phyloP scores from a whole-genome alignment of 23 tunicate genomes.

The Clavelina lepadiformis region DNA sequence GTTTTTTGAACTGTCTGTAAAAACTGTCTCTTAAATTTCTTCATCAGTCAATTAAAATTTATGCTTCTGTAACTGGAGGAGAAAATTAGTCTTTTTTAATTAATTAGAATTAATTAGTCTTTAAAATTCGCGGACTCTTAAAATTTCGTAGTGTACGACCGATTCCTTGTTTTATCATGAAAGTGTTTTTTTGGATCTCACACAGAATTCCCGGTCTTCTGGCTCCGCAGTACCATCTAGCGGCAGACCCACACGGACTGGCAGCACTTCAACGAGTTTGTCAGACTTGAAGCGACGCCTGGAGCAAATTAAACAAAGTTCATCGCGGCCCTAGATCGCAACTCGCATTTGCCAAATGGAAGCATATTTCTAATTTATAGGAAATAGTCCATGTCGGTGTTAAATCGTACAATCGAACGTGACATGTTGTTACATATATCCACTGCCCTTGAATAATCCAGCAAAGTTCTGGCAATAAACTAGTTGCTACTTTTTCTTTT shows the following conservation, averaged over 20 bases:
- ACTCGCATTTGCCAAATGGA: neutral
- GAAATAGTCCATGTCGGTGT: neutral
- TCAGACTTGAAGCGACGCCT: constrained; percentile 13
- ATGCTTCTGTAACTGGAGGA: no score
- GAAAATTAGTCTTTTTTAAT: no score
- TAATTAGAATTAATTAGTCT: no score
- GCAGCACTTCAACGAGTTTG: constrained; percentile 8
- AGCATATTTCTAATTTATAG: neutral
- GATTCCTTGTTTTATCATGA: no score
- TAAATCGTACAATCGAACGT: neutral
- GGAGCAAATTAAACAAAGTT: constrained; percentile 15
- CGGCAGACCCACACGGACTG: neutral
- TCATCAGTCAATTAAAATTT: no score
- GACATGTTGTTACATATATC: neutral
- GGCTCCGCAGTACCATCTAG: constrained; percentile 1
- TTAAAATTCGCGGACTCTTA: no score
- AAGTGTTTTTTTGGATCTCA: no score
- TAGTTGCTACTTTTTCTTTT: no score
- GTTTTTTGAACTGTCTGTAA: no score
- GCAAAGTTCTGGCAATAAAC: no score
- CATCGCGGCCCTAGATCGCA: constrained; percentile 1
- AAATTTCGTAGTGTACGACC: no score
- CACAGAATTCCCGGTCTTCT: neutral
- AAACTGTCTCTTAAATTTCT: no score
- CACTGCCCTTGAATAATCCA: neutral